Percentiles rank a stretch among this genome's conserved stretches.
Conservation (phyloP, 2,888 invertebrate species). For the Xestia sexstrigata region DNA sequence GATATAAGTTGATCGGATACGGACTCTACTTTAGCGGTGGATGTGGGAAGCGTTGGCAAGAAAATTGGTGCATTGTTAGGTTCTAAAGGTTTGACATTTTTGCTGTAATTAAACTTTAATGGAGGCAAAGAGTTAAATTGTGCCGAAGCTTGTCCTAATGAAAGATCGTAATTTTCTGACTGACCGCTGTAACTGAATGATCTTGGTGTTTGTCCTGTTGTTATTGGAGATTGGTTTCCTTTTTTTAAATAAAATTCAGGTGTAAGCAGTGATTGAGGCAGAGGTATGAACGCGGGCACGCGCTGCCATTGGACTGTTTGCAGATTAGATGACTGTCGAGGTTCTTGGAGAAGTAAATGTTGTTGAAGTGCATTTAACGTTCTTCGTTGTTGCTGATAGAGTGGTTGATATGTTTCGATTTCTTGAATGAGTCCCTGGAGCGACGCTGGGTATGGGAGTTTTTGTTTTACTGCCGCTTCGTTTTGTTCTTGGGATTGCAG, state of each 20-base stretch:
- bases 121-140: conserved; percentile 32
- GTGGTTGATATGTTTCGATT: conserved; percentile 25
- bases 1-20: conserved; percentile 50
- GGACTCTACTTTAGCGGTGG: conserved; percentile 40
- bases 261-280: conserved; percentile 25
- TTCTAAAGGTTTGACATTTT: conserved; percentile 34
- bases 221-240: conserved; percentile 17
- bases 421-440: conserved; percentile 35
- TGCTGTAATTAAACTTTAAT: conserved; percentile 40
- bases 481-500: conserved; percentile 35
- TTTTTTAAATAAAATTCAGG: conserved; percentile 31
- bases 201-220: conserved; percentile 8
- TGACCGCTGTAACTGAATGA: conserved; percentile 19
- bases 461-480: conserved; percentile 6
- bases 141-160: conserved; percentile 15
- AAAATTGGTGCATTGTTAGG: conserved; percentile 23
- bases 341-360: conserved; percentile 43
- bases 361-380: conserved; percentile 52
- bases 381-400: conserved; percentile 14
- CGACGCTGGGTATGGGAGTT: conserved; percentile 2
- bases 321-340: conserved; percentile 8
- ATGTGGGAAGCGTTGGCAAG: conserved; percentile 38
- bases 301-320: conserved; percentile 24
- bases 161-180: conserved; percentile 3
- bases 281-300: conserved; percentile 43